A percentile compares a stretch with the other conserved stretches of the same genome.
These are phyloP conservation scores for Limnephilus auricula DNA, from an alignment of 2,888 invertebrate species.

Conservation along the genomic window DNA sequence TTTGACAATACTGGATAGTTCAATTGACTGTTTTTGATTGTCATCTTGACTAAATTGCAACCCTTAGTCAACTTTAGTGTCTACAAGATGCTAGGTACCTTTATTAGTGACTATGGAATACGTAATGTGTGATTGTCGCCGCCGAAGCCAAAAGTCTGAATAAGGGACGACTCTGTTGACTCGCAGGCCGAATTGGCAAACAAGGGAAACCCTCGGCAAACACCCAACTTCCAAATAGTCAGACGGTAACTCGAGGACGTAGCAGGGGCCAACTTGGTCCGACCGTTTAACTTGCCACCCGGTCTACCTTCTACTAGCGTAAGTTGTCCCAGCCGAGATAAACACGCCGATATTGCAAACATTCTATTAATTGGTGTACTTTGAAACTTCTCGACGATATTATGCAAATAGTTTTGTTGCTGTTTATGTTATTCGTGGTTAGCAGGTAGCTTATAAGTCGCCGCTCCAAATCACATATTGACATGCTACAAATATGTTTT, in stretches of 20 bases:
- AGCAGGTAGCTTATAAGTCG: background rate
- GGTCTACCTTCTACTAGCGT: background rate
- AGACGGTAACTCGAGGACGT: background rate
- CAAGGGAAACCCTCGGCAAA: slow-evolving; percentile 37
- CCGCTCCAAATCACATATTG: background rate
- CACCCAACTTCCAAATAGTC: slow-evolving; percentile 32
- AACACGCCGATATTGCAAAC: slow-evolving; percentile 42
- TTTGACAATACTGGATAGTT: background rate
- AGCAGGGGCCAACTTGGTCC: background rate
- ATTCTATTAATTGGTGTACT: slow-evolving; percentile 9
- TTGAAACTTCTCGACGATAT: background rate
- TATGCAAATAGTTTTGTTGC: background rate
- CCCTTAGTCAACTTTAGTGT: background rate
- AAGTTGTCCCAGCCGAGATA: slow-evolving; percentile 34
- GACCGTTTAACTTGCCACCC: slow-evolving; percentile 24
- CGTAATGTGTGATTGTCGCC: background rate
- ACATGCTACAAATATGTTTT: background rate
- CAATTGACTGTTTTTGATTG: background rate
- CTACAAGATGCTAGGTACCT: background rate
- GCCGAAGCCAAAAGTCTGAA: slow-evolving; percentile 7
- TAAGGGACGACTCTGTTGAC: slow-evolving; percentile 22
- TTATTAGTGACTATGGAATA: background rate
- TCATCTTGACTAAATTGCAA: background rate
- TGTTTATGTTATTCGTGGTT: background rate
- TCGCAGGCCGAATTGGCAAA: slow-evolving; percentile 29